Evolutionary conservation across 2,113 vertebrate genomes (phyloP), one percentile per base, ranked within the genome.

Genomic region (Chitala chitala): DNA sequence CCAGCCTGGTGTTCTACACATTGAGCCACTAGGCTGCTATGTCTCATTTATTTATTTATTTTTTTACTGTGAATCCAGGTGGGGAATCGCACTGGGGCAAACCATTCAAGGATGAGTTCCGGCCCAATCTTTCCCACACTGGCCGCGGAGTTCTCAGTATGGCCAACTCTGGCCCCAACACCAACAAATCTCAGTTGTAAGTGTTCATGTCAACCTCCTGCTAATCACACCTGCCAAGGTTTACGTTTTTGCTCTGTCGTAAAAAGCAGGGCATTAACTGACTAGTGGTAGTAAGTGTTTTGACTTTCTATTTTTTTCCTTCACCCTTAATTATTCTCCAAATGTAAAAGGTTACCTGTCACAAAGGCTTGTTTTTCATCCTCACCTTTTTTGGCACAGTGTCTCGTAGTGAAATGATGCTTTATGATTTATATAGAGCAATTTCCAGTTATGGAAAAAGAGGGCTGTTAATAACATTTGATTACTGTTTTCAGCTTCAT

Each of bases 161-260:
- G 97, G 97, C 97, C 40, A 99, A 99, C 82, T 95, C 96, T 0
- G 96, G 97, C n/a, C 95, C 96, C 46, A 96, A 98, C 87, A 94
- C 91, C 81, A 99, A 99, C 88, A 98, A 95, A 77, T 98, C 96
- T 2, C 97, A 99, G 75, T 99, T 99, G 97, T 99, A 89, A 98
- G 96, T 92, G 24, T 50, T 5, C 1, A n/a, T n/a, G n/a, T n/a
- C n/a, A n/a, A n/a, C n/a, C n/a, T n/a, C n/a, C n/a, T n/a, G n/a
- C n/a, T n/a, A n/a, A n/a, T n/a, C n/a, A n/a, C n/a, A n/a, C n/a
- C n/a, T n/a, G n/a, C n/a, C n/a, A n/a, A n/a, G n/a, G 20, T 8
- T 2, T 51, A 15, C 20, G 48, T 51, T 2, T 51, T 51, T 51
- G 2, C 48, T 51, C 12, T 8, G 2, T 51, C n/a, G n/a, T n/a